Base-by-base conservation (phyloP, 2,888 invertebrate genomes). In the Cinara cedri region DNA sequence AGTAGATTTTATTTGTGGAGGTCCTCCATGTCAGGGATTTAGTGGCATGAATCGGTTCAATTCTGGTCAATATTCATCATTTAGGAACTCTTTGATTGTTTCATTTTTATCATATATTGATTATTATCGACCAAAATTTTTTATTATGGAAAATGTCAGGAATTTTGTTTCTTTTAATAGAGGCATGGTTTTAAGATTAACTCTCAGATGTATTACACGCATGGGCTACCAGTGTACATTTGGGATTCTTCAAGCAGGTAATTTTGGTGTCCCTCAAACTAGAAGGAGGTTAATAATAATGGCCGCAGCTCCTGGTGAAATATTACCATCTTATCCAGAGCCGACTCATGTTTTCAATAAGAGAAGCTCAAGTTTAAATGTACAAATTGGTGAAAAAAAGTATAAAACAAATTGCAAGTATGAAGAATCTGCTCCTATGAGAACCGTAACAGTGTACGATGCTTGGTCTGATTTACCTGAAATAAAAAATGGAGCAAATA, bases 151-250 rank as follows among this genome's bases (percentile, higher is more conserved):
- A 86, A 95, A 95, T 84, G 95, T 95, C 0, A 87, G 94, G 68
- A 95, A 94, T 86, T 95, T 95, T 86, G 93, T 93, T 0, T 91
- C 92, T 0, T 95, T 92, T 85, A 94, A 95, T 85, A 89, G 89
- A 81, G 90, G 91, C 62, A 91, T 94, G 90, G 92, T 95, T 34
- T 86, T 95, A 72, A 94, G 94, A 86, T 85, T 95, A 82, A 92
- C 94, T 0, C 85, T 95, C 51, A 87, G 92, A 1, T 92, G 93
- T 82, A 87, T 95, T 19, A 84, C 94, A 44, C 89, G 90, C 71
- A 94, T 95, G 92, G 95, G 94, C 0, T 95, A 95, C 84, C 94
- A 95, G 86, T 94, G 93, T 82, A 91, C 93, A 0, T 93, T 94
- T 84, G 94, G 93, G 0, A 89, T 95, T n/a, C 85, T 95, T 16